A percentile compares a stretch with the other conserved stretches of the same genome.
Conservation (phyloP, 2,888 invertebrate genomes). For the Stenchaetothrips biformis region DNA sequence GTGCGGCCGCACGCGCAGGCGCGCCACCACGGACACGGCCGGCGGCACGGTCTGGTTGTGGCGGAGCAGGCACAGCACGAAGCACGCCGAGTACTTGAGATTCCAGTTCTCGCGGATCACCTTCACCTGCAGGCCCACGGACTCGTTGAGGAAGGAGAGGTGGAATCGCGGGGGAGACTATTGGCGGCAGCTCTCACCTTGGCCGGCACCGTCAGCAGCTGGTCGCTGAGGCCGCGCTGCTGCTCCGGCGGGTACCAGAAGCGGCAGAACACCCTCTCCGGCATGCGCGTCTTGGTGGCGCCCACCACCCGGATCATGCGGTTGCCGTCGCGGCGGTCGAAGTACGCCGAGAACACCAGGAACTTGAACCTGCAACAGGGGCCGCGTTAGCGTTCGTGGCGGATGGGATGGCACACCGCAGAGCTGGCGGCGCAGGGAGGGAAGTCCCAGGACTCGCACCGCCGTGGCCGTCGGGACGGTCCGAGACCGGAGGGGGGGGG, state of each 20-base stretch:
- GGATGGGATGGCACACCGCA: neutral
- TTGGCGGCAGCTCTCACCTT: conserved; percentile 33
- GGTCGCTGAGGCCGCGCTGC: conserved; percentile 28
- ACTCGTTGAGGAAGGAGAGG: neutral
- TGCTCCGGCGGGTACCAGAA: conserved; percentile 59
- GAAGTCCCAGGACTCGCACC: neutral
- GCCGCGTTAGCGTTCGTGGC: neutral
- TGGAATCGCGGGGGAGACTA: neutral
- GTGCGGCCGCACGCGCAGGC: conserved; percentile 55
- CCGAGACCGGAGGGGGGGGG: neutral
- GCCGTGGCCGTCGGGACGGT: neutral
- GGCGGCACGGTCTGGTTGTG: conserved; percentile 57
- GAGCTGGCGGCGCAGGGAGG: neutral
- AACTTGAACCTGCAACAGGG: conserved; percentile 68
- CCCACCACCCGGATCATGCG: conserved; percentile 74
- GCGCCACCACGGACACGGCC: conserved; percentile 65
- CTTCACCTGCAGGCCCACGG: conserved; percentile 43
- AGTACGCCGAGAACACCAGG: conserved; percentile 87
- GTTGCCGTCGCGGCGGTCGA: conserved; percentile 65
- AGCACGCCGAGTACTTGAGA: conserved; percentile 84
- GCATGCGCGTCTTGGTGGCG: conserved; percentile 80
- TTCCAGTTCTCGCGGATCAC: conserved; percentile 92
- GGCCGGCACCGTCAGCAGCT: conserved; percentile 36
- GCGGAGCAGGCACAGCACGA: conserved; percentile 74
- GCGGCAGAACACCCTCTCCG: conserved; percentile 75